phyloP scores from a whole-genome alignment of 2,113 vertebrate genomes.

The Apodemus sylvaticus region DNA sequence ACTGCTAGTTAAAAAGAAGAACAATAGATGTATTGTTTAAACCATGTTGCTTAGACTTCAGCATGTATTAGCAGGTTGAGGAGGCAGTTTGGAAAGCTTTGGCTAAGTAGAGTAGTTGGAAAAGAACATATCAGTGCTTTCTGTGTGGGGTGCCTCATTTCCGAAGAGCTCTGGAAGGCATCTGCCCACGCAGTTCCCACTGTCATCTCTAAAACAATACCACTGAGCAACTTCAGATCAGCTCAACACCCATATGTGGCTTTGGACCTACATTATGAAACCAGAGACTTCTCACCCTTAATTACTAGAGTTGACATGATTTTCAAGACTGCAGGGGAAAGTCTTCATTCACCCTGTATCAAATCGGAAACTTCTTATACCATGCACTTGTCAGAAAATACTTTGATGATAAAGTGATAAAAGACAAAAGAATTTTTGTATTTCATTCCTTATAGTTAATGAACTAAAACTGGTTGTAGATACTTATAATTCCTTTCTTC shows the following conservation, averaged over 20 bases:
- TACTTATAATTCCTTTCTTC: background rate
- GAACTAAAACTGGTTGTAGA: background rate
- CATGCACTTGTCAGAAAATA: background rate
- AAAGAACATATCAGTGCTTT: conserved; percentile 69
- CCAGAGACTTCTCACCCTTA: conserved; percentile 12
- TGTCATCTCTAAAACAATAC: conserved; percentile 54
- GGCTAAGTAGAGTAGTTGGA: conserved; percentile 66
- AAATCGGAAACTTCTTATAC: background rate
- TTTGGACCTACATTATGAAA: conserved; percentile 29
- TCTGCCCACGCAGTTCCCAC: conserved; percentile 70
- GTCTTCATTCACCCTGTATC: background rate
- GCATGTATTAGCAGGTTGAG: conserved; percentile 65
- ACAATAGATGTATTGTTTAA: conserved; percentile 55
- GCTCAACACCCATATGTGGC: background rate
- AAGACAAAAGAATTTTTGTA: background rate
- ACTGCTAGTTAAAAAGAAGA: background rate
- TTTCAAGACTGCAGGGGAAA: background rate
- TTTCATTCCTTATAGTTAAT: background rate
- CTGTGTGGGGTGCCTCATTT: conserved; percentile 33
- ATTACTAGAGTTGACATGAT: conserved; percentile 37
- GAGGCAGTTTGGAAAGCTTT: conserved; percentile 63
- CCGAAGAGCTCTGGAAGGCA: conserved; percentile 64
- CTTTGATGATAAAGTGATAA: conserved; percentile 46
- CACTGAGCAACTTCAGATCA: background rate
- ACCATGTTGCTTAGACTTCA: background rate